phyloP scores from a whole-genome alignment of 2,113 vertebrate species.

The Catagonus wagneri region DNA sequence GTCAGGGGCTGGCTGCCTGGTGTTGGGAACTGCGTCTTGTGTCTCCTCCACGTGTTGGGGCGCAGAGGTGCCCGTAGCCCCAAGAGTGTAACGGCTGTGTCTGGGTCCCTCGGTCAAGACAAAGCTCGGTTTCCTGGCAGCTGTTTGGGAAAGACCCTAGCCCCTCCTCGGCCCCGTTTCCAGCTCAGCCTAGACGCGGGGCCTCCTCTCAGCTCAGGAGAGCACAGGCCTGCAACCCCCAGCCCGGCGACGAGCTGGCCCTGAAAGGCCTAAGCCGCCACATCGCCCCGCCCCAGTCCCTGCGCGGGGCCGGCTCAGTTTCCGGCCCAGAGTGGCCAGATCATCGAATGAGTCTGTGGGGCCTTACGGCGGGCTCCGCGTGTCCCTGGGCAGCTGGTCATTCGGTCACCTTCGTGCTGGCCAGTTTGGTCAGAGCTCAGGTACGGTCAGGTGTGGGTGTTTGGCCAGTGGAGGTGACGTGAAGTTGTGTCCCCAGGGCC shows the following conservation, averaged over 20 bases:
- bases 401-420: accelerated
- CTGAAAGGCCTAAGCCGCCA: too few relatives aligned
- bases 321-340: not conserved
- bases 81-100: not conserved
- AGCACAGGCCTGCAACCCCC: too few relatives aligned
- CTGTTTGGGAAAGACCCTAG: not conserved
- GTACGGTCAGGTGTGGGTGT: constrained; percentile 57
- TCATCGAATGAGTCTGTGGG: too few relatives aligned
- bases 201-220: not conserved
- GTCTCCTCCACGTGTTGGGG: too few relatives aligned
- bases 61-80: not conserved
- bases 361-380: not conserved
- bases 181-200: accelerated
- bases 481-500: constrained; percentile 74
- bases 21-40: not conserved
- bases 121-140: not conserved
- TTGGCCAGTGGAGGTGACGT: constrained; percentile 70
- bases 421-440: constrained; percentile 22
- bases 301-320: not conserved
- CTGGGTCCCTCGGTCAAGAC: constrained; percentile 71
- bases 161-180: not conserved
- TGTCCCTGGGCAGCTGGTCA: not conserved
- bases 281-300: not conserved
- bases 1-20: not conserved
- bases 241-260: too few relatives aligned